Percentiles rank a stretch among this genome's conserved stretches.
These are phyloP conservation scores for Melanotaenia maccullochi DNA, from an alignment of 2,797 vertebrate species.

Conservation along the genomic window DNA sequence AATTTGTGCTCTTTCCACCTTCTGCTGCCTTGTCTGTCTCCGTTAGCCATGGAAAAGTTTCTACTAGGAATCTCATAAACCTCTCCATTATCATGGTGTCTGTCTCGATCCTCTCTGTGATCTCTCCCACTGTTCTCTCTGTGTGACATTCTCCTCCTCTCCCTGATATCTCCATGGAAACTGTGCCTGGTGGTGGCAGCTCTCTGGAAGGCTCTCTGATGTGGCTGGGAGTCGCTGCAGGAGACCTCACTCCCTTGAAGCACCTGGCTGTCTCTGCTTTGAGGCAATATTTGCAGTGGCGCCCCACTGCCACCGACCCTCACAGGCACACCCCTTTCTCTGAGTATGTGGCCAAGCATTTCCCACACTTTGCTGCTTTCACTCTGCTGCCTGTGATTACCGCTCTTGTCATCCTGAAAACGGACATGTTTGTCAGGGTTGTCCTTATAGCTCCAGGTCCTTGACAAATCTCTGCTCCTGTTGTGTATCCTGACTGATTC, in stretches of 20 bases:
- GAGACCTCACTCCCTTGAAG: constrained; percentile 67
- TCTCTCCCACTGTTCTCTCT: constrained; percentile 58
- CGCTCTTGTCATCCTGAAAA: constrained; percentile 71
- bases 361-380: constrained; percentile 58
- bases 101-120: constrained; percentile 52
- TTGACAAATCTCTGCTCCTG: constrained; percentile 40
- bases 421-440: constrained; percentile 75
- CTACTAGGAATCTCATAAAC: constrained; percentile 45
- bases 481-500: constrained; percentile 55
- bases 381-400: constrained; percentile 23
- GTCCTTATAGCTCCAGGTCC: constrained; percentile 69
- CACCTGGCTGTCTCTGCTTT: constrained; percentile 67
- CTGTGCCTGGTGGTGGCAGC: constrained; percentile 71
- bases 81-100: constrained; percentile 40
- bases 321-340: constrained; percentile 73
- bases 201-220: constrained; percentile 74
- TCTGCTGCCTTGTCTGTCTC: constrained; percentile 50
- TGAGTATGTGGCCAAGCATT: constrained; percentile 70
- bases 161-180: constrained; percentile 77
- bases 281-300: constrained; percentile 62
- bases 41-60: constrained; percentile 21
- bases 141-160: constrained; percentile 58
- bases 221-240: constrained; percentile 61
- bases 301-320: constrained; percentile 55
- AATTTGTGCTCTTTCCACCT: constrained; percentile 31